Evolutionary conservation across 1,140 invertebrate species (phyloP), one percentile per base, ranked within the genome.

Genomic region (Thaumetopoea pityocampa): DNA sequence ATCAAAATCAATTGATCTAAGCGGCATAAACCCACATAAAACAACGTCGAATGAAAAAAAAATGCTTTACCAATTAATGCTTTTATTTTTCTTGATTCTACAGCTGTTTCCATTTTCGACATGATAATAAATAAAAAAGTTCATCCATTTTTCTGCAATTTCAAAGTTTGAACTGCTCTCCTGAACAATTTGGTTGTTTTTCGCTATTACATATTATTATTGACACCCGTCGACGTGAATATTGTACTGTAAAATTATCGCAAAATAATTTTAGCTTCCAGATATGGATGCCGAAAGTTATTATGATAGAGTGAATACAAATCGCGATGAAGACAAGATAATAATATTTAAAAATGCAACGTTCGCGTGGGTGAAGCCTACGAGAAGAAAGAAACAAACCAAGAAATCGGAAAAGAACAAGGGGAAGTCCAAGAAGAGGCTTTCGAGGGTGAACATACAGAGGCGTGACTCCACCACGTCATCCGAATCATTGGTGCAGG

Each of bases 241-340:
- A 19, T 11, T 19, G 4, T 14, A 29, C 4, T 9, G 20, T 29
- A 20, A 30, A 30, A 20, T 1, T 0, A n/a, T 36, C 5, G 24
- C 2, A 54, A 27, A 14, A 2, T 27, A 43, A 42, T 42, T 66
- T 48, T 41, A 91, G 88, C 66, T 94, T 12, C 85, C 88, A 50
- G 90, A 94, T 57, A 81, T 92, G 55, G 87, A 92, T 52, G 59
- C 86, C 3, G 73, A 74, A 43, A 43, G 67, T 16, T 87, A 85
- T 50, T 89, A 87, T 44, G 73, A 71, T 28, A 74, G 67, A 27
- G 42, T 83, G 2, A 79, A 76, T 59, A 62, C 70, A 65, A 68
- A 71, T 49, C 41, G 53, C 10, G 72, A 85, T 27, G 79, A 86
- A 45, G 74, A 82, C 20, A 81, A 84, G 61, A 49, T 84, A 26